A percentile compares a stretch with the other conserved stretches of the same genome.
phyloP scores from a whole-genome alignment of 1,140 invertebrate species.

The Zaprionus camerounensis region DNA sequence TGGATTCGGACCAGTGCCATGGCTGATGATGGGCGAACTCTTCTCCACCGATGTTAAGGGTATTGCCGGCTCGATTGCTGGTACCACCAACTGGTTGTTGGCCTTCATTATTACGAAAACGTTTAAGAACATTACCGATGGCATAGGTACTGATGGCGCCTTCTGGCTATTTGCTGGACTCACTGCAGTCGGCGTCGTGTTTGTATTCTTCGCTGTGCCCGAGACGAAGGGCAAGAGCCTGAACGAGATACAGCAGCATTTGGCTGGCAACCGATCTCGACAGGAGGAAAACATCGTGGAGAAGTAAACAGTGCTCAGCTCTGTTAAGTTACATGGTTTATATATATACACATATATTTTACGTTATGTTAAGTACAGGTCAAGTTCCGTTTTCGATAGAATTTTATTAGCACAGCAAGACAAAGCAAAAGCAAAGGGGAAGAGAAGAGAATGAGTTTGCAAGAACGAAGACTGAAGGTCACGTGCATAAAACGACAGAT shows the following conservation, averaged over 20 bases:
- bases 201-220: slow-evolving; percentile 92
- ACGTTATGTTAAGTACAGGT: slow-evolving; percentile 65
- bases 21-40: slow-evolving; percentile 91
- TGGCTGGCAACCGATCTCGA: slow-evolving; percentile 82
- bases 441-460: slow-evolving; percentile 40
- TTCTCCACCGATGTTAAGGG: slow-evolving; percentile 91
- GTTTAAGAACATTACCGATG: slow-evolving; percentile 87
- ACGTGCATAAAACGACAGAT: slow-evolving; percentile 59
- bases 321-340: slow-evolving; percentile 55
- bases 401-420: slow-evolving; percentile 40
- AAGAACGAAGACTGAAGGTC: slow-evolving; percentile 79
- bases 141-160: slow-evolving; percentile 87
- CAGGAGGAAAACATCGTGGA: slow-evolving; percentile 19
- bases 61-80: slow-evolving; percentile 89
- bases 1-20: slow-evolving; percentile 92
- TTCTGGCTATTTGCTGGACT: slow-evolving; percentile 93
- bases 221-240: slow-evolving; percentile 96
- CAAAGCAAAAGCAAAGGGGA: slow-evolving; percentile 20
- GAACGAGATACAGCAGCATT: slow-evolving; percentile 91
- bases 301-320: slow-evolving; percentile 40
- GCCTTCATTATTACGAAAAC: slow-evolving; percentile 93
- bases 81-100: slow-evolving; percentile 91
- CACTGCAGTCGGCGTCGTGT: slow-evolving; percentile 88
- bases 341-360: slow-evolving; percentile 55
- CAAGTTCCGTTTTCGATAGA: slow-evolving; percentile 59